A percentile compares a stretch with the other conserved stretches of the same genome.
phyloP scores from a whole-genome alignment of 2,113 vertebrate genomes.

The Apteryx mantelli region DNA sequence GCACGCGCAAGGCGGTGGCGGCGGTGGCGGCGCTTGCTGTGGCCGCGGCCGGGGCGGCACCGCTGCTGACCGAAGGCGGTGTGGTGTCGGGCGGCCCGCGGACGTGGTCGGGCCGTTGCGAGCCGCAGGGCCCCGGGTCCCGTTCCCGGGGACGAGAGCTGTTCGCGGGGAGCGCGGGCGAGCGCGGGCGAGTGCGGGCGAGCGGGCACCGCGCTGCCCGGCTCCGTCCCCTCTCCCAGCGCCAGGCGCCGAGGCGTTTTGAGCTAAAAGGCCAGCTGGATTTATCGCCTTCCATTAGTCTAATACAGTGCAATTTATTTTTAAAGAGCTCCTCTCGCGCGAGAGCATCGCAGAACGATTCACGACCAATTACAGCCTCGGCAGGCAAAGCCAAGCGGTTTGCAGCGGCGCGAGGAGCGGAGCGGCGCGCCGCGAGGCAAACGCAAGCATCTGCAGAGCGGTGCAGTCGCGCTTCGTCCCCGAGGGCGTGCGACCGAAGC shows the following conservation, averaged over 20 bases:
- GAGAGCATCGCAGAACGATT: conserved; percentile 52
- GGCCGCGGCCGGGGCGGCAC: no score
- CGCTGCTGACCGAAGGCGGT: no score
- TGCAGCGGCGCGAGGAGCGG: accelerated
- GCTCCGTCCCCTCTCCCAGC: no score
- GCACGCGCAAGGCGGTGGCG: accelerated
- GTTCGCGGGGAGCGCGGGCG: no score
- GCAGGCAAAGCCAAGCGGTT: conserved; percentile 8
- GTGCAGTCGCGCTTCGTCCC: background rate
- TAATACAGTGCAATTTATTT: conserved; percentile 67
- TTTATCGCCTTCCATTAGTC: conserved; percentile 69
- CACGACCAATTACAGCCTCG: conserved; percentile 13
- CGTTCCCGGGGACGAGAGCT: no score
- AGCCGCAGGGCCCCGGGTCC: no score
- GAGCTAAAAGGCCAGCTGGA: conserved; percentile 38
- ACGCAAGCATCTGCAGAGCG: conserved; percentile 1
- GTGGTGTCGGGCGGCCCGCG: no score
- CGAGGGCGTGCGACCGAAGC: background rate
- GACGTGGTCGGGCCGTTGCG: no score
- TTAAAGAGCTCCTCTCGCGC: conserved; percentile 45
- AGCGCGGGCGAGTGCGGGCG: no score
- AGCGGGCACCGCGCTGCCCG: no score
- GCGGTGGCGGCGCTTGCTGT: no score
- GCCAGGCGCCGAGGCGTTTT: no score
- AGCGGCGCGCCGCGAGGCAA: background rate